phyloP scores from a whole-genome alignment of 2,797 vertebrate genomes.

The Oreonectes daqikongensis region DNA sequence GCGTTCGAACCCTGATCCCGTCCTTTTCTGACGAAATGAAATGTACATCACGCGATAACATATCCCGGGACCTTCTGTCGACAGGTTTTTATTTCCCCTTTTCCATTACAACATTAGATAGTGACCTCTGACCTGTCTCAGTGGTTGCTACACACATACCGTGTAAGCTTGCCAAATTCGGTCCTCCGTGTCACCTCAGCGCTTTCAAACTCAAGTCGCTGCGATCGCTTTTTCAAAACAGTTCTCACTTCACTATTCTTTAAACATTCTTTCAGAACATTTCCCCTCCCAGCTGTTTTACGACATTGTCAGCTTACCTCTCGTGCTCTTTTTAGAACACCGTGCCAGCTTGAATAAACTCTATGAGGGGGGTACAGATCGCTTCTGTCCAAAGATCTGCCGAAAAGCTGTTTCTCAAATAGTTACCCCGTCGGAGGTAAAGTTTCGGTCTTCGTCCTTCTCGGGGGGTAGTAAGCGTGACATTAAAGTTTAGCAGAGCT shows the following conservation, averaged over 20 bases:
- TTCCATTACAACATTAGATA: conserved; percentile 61
- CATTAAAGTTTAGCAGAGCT: conserved; percentile 66
- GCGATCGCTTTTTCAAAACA: background rate
- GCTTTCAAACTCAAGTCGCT: conserved; percentile 11
- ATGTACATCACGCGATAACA: conserved; percentile 42
- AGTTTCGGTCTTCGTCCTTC: conserved; percentile 48
- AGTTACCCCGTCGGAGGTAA: conserved; percentile 48
- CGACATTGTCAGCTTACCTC: conserved; percentile 3
- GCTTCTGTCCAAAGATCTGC: conserved; percentile 24
- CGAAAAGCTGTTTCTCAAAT: conserved; percentile 49
- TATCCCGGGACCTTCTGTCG: conserved; percentile 49
- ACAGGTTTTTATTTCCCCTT: conserved; percentile 54
- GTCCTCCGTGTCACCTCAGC: background rate
- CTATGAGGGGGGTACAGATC: conserved; percentile 22
- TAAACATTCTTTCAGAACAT: conserved; percentile 3
- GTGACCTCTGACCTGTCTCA: conserved; percentile 52
- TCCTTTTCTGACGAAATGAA: conserved; percentile 41
- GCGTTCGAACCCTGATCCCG: conserved; percentile 25
- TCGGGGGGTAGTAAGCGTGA: conserved; percentile 54
- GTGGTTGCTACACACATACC: conserved; percentile 19
- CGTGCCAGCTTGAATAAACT: conserved; percentile 35
- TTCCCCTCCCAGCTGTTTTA: conserved; percentile 27
- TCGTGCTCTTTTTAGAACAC: conserved; percentile 9
- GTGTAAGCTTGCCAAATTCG: conserved; percentile 28
- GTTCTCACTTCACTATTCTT: background rate